Conservation (phyloP, 1,140 invertebrate species). For the Drosophila aff. region DNA sequence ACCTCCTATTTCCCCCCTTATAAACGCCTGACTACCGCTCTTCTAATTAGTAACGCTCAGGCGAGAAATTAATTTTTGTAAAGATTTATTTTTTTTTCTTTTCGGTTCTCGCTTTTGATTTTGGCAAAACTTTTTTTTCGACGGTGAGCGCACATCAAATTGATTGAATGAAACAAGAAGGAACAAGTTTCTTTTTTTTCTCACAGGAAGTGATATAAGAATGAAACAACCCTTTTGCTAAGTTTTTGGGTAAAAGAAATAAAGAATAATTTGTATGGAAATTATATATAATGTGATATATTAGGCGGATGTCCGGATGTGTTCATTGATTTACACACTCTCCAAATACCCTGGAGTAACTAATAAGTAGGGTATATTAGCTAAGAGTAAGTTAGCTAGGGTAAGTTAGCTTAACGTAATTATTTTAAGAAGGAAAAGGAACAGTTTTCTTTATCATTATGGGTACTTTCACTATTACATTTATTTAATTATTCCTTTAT, state of each 20-base stretch:
- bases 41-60: slow-evolving; percentile 76
- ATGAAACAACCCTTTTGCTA: slow-evolving; percentile 49
- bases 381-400: too few relatives aligned
- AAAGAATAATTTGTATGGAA: slow-evolving; percentile 44
- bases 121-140: slow-evolving; percentile 31
- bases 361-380: background rate
- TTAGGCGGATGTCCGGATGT: slow-evolving; percentile 68
- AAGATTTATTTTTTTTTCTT: slow-evolving; percentile 39
- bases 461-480: background rate
- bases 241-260: slow-evolving; percentile 8
- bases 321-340: slow-evolving; percentile 59
- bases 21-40: slow-evolving; percentile 20
- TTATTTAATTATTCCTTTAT: background rate
- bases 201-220: slow-evolving; percentile 16
- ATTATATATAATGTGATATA: slow-evolving; percentile 67
- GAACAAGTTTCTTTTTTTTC: slow-evolving; percentile 37
- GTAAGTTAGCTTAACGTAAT: too few relatives aligned
- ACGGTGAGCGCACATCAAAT: slow-evolving; percentile 46
- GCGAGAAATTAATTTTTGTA: slow-evolving; percentile 65
- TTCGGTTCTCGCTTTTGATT: slow-evolving; percentile 4
- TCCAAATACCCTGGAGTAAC: background rate
- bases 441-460: too few relatives aligned
- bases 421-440: too few relatives aligned
- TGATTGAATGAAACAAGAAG: slow-evolving; percentile 46
- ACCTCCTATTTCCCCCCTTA: slow-evolving; percentile 8